A percentile compares a stretch with the other conserved stretches of the same genome.
phyloP scores from a whole-genome alignment of 1,140 invertebrate species.

The Galleria mellonella region DNA sequence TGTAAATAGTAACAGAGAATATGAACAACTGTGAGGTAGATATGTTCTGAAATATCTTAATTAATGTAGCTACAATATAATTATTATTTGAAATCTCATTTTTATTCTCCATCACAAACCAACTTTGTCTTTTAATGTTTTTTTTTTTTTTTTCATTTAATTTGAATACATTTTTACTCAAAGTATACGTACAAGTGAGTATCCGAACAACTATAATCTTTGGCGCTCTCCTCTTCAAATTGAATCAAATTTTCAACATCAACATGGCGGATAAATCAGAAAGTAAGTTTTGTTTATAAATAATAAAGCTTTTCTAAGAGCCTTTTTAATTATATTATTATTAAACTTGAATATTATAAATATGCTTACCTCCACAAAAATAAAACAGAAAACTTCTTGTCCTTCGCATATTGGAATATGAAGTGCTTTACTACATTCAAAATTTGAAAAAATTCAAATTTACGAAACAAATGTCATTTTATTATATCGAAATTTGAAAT shows the following conservation, averaged over 20 bases:
- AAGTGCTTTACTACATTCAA: conserved; percentile 47
- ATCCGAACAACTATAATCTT: conserved; percentile 26
- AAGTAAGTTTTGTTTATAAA: conserved; percentile 78
- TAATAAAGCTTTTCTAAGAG: not conserved
- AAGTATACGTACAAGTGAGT: no score
- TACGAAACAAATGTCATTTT: conserved; percentile 46
- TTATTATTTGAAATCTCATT: no score
- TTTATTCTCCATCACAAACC: no score
- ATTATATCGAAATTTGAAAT: conserved; percentile 30
- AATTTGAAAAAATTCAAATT: conserved; percentile 75
- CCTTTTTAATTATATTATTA: conserved; percentile 18
- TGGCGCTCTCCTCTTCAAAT: conserved; percentile 68
- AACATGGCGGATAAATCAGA: conserved; percentile 86
- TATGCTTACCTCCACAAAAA: not conserved
- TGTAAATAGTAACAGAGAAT: no score
- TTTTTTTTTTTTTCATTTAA: no score
- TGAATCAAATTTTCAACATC: conserved; percentile 71
- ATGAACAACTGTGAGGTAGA: no score
- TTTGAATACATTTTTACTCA: no score
- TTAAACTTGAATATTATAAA: conserved; percentile 3
- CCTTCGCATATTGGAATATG: conserved; percentile 24
- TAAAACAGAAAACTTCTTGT: no score
- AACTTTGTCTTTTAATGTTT: no score
- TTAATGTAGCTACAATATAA: no score
- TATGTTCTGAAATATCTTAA: no score